These are phyloP conservation scores for Paradoxurus hermaphroditus DNA, from an alignment of 2,113 vertebrate genomes.

Conservation along the genomic window DNA sequence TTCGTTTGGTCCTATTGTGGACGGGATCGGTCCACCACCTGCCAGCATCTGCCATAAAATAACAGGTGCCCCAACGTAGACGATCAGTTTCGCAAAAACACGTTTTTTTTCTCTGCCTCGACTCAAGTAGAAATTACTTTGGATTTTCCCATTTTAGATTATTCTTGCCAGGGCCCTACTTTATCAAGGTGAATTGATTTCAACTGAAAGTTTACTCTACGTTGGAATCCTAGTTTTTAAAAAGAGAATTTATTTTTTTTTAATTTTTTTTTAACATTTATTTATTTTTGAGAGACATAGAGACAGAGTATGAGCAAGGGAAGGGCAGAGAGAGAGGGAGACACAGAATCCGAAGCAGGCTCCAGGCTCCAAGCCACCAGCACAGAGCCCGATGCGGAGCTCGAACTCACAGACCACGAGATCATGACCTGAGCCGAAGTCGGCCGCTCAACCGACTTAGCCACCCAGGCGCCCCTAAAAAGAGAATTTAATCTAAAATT, in stretches of 20 bases:
- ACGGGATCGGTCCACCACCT: background rate
- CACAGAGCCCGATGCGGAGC: too few species aligned
- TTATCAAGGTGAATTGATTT: slow-evolving; percentile 63
- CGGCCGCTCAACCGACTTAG: too few species aligned
- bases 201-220: slow-evolving; percentile 68
- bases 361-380: too few species aligned
- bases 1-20: background rate
- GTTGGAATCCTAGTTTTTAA: slow-evolving; percentile 33
- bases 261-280: too few species aligned
- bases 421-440: too few species aligned
- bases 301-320: too few species aligned
- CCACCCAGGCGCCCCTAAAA: too few species aligned
- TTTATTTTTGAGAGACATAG: too few species aligned
- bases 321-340: too few species aligned
- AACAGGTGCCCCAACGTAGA: slow-evolving; percentile 39
- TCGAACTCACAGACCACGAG: too few species aligned
- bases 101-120: background rate
- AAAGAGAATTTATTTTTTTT: too few species aligned
- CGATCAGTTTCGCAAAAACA: slow-evolving; percentile 46
- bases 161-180: slow-evolving; percentile 39
- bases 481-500: slow-evolving; percentile 74
- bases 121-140: slow-evolving; percentile 49
- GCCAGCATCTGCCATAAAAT: slow-evolving; percentile 26
- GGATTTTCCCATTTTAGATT: slow-evolving; percentile 52
- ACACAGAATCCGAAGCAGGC: too few species aligned